Evolutionary conservation across 1,140 invertebrate genomes (phyloP).

Genomic region (Diabrotica undecimpunctata): DNA sequence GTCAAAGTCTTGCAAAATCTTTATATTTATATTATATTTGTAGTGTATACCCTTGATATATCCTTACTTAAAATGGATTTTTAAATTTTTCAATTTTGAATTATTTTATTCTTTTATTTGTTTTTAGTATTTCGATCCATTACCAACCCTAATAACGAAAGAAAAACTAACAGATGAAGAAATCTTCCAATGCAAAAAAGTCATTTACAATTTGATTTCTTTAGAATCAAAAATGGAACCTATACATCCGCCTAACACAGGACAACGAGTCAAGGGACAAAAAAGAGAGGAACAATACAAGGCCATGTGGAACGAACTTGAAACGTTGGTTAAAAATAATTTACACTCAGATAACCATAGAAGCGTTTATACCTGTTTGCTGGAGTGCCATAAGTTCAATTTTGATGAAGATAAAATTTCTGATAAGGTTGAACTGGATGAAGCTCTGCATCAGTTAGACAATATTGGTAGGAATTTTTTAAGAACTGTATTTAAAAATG

Average conservation of each 20-base stretch:
- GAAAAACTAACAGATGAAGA: constrained; percentile 82
- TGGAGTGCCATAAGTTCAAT: constrained; percentile 69
- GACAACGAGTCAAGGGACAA: constrained; percentile 55
- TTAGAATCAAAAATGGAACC: constrained; percentile 82
- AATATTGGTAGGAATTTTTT: constrained; percentile 27
- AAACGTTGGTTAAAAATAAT: constrained; percentile 76
- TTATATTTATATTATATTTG: no score
- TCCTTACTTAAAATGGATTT: no score
- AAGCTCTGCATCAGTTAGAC: constrained; percentile 38
- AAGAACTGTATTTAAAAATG: no score
- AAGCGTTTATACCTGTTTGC: constrained; percentile 76
- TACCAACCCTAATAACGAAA: constrained; percentile 76
- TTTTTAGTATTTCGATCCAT: constrained; percentile 73
- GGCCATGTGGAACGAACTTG: constrained; percentile 84
- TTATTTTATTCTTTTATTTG: neutral
- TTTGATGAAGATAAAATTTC: constrained; percentile 52
- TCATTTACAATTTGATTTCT: constrained; percentile 76
- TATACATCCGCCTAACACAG: constrained; percentile 62
- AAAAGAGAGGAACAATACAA: constrained; percentile 86
- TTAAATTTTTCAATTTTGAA: no score
- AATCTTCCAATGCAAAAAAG: constrained; percentile 81
- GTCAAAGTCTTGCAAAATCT: no score
- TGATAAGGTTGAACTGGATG: constrained; percentile 61
- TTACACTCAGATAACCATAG: constrained; percentile 65
- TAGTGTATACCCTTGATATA: no score